Evolutionary conservation across 2,888 invertebrate species (phyloP), one percentile per base, ranked within the genome.

Genomic region (Plebejus anna): DNA sequence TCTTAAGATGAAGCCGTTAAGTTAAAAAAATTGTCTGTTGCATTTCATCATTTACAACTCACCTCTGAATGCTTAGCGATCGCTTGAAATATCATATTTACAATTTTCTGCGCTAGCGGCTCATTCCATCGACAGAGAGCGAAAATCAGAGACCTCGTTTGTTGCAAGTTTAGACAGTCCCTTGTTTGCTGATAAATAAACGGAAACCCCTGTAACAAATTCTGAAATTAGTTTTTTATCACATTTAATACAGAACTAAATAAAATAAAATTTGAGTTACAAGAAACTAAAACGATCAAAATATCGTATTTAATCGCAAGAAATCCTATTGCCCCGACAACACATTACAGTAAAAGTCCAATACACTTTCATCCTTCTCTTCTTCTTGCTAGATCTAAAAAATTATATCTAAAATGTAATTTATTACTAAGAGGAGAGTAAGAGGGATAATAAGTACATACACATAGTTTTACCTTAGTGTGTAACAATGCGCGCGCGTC

Each of bases 101-200:
- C 96, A 76, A 99, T 97, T 87, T 97, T 97, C 84, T 97, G 96
- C 32, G 98, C 98, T 73, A 98, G 94, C 80, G 97, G 95, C 84
- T 98, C 98, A 89, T 98, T 98, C 95, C 98, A 98, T 70, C 98
- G 96, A 84, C 98, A 98, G 66, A 99, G 94, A 22, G 98, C 98
- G 90, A 98, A 98, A 81, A 98, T 97, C 78, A 99, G 94, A 88
- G 98, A 97, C 80, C 98, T 96, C 4, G 98, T 98, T 91, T 98
- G 98, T 85, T 97, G 96, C 70, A 98, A 94, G 92, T 98, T 98
- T 79, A 98, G 97, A 83, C 97, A 97, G 90, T 99, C 99, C 81
- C 98, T 96, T 76, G 98, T 98, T 94, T 98, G 98, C 90, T 98
- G 98, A 89, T 98, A 98, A 79, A 99, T 92, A 90, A 99, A 99